Evolutionary conservation across 2,797 vertebrate genomes (phyloP).

Genomic region (Crocodylus rhombifer): DNA sequence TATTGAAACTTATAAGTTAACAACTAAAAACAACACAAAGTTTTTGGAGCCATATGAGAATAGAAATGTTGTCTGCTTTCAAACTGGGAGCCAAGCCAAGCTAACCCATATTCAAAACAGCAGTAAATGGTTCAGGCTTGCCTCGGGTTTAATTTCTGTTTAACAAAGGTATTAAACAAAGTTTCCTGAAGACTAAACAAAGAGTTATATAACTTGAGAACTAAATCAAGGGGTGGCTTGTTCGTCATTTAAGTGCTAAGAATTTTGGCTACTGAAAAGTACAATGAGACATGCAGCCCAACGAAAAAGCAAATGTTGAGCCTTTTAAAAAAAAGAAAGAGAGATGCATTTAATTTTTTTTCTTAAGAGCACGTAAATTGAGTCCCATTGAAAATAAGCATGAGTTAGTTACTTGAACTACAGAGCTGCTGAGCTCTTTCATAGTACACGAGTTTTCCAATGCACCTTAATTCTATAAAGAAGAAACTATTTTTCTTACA

Average conservation of each 20-base stretch:
- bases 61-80: neutral
- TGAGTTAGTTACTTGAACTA: neutral
- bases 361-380: neutral
- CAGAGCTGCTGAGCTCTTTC: neutral
- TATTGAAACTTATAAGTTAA: neutral
- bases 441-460: neutral
- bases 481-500: too few species aligned
- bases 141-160: neutral
- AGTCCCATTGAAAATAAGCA: neutral
- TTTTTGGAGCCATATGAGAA: neutral
- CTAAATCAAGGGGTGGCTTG: neutral
- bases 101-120: neutral
- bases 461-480: too few species aligned
- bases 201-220: constrained; percentile 19
- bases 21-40: neutral
- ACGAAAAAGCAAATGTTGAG: neutral
- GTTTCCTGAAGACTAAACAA: neutral
- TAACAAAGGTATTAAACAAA: neutral
- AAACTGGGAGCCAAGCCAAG: neutral
- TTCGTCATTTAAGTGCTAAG: neutral
- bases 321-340: neutral
- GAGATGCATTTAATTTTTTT: neutral
- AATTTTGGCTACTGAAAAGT: neutral
- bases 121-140: neutral
- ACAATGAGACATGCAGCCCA: neutral